phyloP scores from a whole-genome alignment of 2,113 vertebrate species.

The Gallinago media region DNA sequence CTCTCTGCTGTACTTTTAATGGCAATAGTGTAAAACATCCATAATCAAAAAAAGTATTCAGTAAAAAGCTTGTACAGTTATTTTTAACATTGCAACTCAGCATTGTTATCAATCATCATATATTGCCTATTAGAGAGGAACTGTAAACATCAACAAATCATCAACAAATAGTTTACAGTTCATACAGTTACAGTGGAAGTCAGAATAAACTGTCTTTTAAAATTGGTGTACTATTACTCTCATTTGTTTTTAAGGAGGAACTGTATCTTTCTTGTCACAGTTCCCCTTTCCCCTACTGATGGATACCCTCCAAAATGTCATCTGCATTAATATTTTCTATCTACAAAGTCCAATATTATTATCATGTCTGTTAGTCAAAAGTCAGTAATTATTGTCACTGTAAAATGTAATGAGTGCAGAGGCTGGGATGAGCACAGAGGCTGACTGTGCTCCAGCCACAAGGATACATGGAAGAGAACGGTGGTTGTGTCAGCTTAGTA shows the following conservation, averaged over 20 bases:
- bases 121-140: neutral
- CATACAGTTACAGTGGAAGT: neutral
- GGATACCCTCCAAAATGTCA: neutral
- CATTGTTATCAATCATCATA: neutral
- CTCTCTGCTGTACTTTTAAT: slow-evolving; percentile 3
- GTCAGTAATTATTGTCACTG: neutral
- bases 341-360: neutral
- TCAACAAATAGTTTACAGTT: neutral
- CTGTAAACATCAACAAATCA: neutral
- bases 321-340: neutral
- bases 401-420: neutral
- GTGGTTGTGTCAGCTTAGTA: neutral
- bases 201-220: slow-evolving; percentile 8
- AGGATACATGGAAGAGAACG: neutral
- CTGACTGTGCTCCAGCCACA: neutral
- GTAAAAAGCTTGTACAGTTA: neutral
- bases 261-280: neutral
- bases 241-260: neutral
- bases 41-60: slow-evolving; percentile 13
- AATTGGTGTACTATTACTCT: neutral
- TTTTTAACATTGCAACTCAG: neutral
- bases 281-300: neutral
- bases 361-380: neutral
- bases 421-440: neutral
- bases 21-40: neutral